Evolutionary conservation across 2,888 invertebrate genomes (phyloP), one percentile per base, ranked within the genome.

Genomic region (Micoletzkya japonica): DNA sequence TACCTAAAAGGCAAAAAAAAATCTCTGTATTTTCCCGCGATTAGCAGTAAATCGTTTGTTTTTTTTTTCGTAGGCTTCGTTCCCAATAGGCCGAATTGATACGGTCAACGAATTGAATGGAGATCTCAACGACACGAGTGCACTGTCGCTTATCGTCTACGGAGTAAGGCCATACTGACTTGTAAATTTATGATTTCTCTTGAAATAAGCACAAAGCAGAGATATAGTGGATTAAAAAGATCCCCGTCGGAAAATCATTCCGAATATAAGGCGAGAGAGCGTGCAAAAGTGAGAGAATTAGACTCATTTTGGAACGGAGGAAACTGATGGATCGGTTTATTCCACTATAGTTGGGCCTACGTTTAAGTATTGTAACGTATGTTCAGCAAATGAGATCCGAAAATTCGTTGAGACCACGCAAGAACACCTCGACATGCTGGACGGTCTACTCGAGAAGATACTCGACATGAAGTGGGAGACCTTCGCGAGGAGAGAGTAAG

Each of bases 381-480:
- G n/a, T n/a, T n/a, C n/a, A n/a, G n/a, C n/a, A n/a, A n/a, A n/a
- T n/a, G n/a, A n/a, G n/a, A 30, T 30, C 6, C 6, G 58, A n/a
- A n/a, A n/a, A n/a, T n/a, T n/a, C n/a, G n/a, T n/a, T n/a, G n/a
- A 95, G 94, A 94, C 94, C 82, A 93, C 92, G 88, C 91, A 93
- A 80, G 94, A 93, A 83, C 97, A 97, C 88, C 89, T 97, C 81
- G 94, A 95, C 82, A 89, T 97, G 71, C 90, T 97, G 88, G 95
- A 96, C 86, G 95, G 96, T 0, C 91, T 95, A 79, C 88, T 97
- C 58, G 92, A 94, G n/a, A 95, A 96, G 86, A 89, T 97, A n/a
- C 87, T 97, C 20, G 91, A 94, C 86, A 94, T 94, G 3, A 98
- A 98, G 88, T 98, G 97, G 97, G 93, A 95, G 83, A 92, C 95